Conservation (phyloP, 2,797 vertebrate genomes). For the Chelmon rostratus region DNA sequence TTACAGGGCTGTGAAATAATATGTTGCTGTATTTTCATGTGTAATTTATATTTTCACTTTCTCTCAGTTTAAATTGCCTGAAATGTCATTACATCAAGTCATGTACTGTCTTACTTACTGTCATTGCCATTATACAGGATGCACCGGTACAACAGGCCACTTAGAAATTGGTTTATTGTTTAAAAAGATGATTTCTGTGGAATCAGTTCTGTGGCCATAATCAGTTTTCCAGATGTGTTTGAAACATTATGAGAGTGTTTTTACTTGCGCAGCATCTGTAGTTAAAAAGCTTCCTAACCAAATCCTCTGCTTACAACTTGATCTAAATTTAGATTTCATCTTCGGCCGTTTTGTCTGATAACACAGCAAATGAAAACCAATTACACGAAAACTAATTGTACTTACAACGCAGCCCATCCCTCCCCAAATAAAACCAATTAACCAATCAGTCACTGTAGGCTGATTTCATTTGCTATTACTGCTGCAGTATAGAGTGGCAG, state of each 20-base stretch:
- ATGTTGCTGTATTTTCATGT: background rate
- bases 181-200: background rate
- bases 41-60: background rate
- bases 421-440: constrained; percentile 71
- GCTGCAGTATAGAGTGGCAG: constrained; percentile 52
- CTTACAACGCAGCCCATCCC: constrained; percentile 40
- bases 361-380: constrained; percentile 49
- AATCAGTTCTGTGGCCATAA: no score
- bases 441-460: constrained; percentile 66
- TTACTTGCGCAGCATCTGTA: constrained; percentile 1
- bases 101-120: background rate
- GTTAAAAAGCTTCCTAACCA: constrained; percentile 6
- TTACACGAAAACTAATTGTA: constrained; percentile 48
- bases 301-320: constrained; percentile 25
- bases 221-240: background rate
- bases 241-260: constrained; percentile 4
- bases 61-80: background rate
- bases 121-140: background rate
- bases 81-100: background rate
- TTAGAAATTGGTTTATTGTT: background rate
- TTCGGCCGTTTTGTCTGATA: constrained; percentile 29
- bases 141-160: background rate
- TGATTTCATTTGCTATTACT: constrained; percentile 66
- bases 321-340: constrained; percentile 44
- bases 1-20: background rate